phyloP scores from a whole-genome alignment of 2,797 vertebrate genomes.

The Nyctibius grandis region DNA sequence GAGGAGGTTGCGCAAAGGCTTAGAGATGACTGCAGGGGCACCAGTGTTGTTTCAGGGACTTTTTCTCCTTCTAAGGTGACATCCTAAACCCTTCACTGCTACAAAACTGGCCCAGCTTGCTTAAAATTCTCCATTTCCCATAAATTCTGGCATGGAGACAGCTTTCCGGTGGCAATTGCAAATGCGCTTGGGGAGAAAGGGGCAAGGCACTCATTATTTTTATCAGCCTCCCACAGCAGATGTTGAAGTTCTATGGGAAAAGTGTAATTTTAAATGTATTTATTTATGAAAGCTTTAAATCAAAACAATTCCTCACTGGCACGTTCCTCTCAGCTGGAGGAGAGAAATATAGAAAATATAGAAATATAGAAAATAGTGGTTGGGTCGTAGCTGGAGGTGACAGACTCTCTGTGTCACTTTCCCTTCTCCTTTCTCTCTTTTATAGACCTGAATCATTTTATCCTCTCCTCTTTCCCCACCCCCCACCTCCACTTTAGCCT shows the following conservation, averaged over 20 bases:
- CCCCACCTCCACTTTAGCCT: fast-evolving
- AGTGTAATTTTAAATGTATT: not conserved
- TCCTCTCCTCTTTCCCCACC: not conserved
- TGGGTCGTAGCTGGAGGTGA: not conserved
- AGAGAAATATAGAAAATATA: too few relatives aligned
- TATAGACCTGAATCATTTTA: not conserved
- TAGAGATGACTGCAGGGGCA: not conserved
- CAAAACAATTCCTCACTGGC: not conserved
- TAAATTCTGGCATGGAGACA: constrained; percentile 1
- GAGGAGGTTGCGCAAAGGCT: not conserved
- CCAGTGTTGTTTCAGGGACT: not conserved
- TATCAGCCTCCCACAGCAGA: constrained; percentile 11
- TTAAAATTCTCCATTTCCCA: constrained; percentile 12
- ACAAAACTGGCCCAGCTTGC: not conserved
- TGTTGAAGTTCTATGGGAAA: constrained; percentile 25
- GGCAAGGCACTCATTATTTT: constrained; percentile 42
- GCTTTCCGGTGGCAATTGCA: not conserved
- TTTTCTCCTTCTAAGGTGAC: not conserved
- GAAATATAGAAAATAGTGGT: not conserved
- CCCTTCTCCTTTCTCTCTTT: not conserved
- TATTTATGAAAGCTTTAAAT: constrained; percentile 11
- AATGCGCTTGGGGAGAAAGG: not conserved
- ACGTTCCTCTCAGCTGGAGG: not conserved
- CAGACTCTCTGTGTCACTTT: not conserved
- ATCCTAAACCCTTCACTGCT: not conserved